Conservation (phyloP, 2,797 vertebrate genomes). For the Amphiprion clarkii region DNA sequence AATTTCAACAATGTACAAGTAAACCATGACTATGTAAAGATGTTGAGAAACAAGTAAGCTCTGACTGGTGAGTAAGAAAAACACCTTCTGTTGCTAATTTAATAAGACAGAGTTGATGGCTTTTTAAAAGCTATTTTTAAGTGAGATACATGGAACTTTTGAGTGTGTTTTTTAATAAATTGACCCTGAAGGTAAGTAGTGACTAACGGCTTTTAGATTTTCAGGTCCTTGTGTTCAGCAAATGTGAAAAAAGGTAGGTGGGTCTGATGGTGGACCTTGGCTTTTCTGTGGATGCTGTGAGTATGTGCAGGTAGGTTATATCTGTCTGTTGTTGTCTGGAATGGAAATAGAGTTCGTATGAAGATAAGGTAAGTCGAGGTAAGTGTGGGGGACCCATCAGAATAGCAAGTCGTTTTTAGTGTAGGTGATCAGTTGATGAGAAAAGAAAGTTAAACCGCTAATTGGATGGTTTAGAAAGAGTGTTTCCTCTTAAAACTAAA, state of each 20-base stretch:
- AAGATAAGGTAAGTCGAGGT: conserved; percentile 81
- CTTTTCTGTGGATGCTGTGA: conserved; percentile 77
- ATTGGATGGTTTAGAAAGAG: background rate
- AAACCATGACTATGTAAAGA: conserved; percentile 90
- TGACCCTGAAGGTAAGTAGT: conserved; percentile 86
- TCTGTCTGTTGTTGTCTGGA: conserved; percentile 82
- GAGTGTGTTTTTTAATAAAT: conserved; percentile 87
- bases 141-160: conserved; percentile 86
- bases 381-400: conserved; percentile 70
- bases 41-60: conserved; percentile 91
- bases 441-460: background rate
- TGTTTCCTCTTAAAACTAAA: background rate
- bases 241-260: conserved; percentile 82
- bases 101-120: conserved; percentile 80
- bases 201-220: conserved; percentile 85
- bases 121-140: conserved; percentile 81
- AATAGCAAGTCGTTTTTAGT: conserved; percentile 2
- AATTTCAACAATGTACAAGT: conserved; percentile 88
- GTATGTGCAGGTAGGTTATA: conserved; percentile 84
- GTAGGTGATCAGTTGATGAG: background rate
- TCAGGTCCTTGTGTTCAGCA: conserved; percentile 66
- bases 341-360: conserved; percentile 57
- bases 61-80: conserved; percentile 90
- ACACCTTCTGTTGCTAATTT: conserved; percentile 89
- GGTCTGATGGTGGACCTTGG: conserved; percentile 64